Conservation (phyloP, 30 jellyfish, hydroid and myxozoan genomes). For the Aurelia aurita complex sp. Pacific region DNA sequence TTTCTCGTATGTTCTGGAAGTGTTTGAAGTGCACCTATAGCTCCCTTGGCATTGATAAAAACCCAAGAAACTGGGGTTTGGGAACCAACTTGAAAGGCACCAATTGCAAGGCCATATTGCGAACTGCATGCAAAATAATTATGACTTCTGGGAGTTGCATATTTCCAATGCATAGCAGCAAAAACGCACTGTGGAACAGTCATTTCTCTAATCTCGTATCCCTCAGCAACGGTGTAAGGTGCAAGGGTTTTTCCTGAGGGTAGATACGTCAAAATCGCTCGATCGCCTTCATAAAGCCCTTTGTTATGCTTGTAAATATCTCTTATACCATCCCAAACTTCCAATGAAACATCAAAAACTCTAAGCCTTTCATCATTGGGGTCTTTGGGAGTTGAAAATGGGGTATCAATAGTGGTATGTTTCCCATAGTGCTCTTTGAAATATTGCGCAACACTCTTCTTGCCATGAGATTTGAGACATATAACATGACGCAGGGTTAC, state of each 20-base stretch:
- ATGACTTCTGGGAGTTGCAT: not conserved
- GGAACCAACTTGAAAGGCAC: conserved; percentile 40
- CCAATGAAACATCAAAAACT: not conserved
- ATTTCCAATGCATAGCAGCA: conserved; percentile 25
- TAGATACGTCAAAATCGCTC: not conserved
- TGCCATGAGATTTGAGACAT: not conserved
- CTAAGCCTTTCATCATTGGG: not conserved
- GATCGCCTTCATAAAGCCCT: not conserved
- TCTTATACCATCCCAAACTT: not conserved
- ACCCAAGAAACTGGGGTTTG: conserved; percentile 54
- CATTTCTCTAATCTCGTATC: conserved; percentile 29
- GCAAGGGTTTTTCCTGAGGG: not conserved
- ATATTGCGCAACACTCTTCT: not conserved
- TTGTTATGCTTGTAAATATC: not conserved
- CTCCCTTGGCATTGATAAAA: conserved; percentile 8
- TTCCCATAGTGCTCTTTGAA: conserved; percentile 1
- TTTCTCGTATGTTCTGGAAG: conserved; percentile 36
- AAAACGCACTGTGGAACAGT: conserved; percentile 4
- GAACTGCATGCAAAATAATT: conserved; percentile 4
- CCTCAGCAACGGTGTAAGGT: conserved; percentile 2
- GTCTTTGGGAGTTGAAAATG: not conserved
- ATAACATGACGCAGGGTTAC: not conserved
- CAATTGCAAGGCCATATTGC: conserved; percentile 33
- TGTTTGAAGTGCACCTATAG: conserved; percentile 25
- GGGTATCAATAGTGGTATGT: not conserved